Evolutionary conservation across 2,113 vertebrate genomes (phyloP).

Genomic region (Seriola dumerili): DNA sequence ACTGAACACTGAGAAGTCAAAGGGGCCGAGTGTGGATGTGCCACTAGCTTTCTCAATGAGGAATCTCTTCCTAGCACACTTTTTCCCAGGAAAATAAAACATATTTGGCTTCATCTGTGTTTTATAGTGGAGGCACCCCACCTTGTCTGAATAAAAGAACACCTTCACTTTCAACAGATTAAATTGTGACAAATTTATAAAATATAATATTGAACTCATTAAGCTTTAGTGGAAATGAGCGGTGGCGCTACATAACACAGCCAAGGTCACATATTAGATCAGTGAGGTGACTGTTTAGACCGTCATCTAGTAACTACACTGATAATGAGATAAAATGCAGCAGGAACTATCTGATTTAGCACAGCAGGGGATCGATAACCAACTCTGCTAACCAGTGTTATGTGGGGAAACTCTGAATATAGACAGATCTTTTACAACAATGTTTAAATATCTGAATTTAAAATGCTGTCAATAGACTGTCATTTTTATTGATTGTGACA

Average conservation of each 20-base stretch:
- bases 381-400: neutral
- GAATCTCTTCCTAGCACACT: neutral
- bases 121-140: neutral
- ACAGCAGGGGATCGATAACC: conserved; percentile 7
- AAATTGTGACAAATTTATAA: neutral
- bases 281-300: conserved; percentile 2
- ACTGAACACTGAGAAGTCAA: neutral
- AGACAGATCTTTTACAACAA: neutral
- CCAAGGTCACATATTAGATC: neutral
- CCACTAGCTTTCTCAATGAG: neutral
- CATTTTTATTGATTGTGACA: neutral
- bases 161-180: neutral
- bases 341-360: conserved; percentile 16
- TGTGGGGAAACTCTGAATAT: neutral
- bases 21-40: neutral
- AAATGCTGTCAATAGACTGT: neutral
- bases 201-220: neutral
- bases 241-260: neutral
- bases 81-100: neutral
- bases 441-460: no score
- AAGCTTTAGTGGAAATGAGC: neutral
- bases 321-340: conserved; percentile 7
- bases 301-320: neutral
- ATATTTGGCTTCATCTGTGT: neutral
- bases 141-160: neutral